These are phyloP conservation scores for Sepiola atlantica DNA, from an alignment of 2,888 invertebrate species.

Conservation along the genomic window DNA sequence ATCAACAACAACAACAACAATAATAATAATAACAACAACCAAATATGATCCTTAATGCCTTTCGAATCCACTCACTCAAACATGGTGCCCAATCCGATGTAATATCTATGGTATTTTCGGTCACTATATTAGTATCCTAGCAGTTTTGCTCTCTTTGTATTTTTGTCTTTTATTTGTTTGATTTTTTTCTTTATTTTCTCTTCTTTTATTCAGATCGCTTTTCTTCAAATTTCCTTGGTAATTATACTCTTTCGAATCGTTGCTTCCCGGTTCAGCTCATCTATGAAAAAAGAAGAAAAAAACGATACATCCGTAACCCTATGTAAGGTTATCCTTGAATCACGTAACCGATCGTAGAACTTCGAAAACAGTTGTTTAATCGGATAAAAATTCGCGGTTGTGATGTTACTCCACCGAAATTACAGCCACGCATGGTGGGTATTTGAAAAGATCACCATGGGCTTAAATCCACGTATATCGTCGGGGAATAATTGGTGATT, in stretches of 20 bases:
- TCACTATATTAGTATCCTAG: not conserved
- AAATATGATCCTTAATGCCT: not conserved
- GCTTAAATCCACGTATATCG: no score
- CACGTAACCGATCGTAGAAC: not conserved
- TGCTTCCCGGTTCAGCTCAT: not conserved
- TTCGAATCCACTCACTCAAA: not conserved
- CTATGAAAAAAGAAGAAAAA: not conserved
- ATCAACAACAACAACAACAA: not conserved
- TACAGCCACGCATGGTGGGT: not conserved
- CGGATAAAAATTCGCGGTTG: not conserved
- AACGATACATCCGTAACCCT: not conserved
- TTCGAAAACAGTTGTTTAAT: not conserved
- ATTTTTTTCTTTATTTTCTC: not conserved
- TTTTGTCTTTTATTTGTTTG: no score
- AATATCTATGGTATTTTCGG: not conserved
- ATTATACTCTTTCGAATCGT: not conserved
- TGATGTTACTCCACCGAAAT: not conserved
- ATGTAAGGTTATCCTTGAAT: not conserved
- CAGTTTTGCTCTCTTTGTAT: not conserved
- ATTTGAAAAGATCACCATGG: not conserved
- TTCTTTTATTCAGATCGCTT: no score
- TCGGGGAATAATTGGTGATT: no score
- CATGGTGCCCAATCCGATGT: not conserved
- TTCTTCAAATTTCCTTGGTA: no score
- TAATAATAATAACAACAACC: not conserved